These are phyloP conservation scores for Kobus ellipsiprymnus DNA, from an alignment of 2,113 vertebrate species.

Conservation along the genomic window DNA sequence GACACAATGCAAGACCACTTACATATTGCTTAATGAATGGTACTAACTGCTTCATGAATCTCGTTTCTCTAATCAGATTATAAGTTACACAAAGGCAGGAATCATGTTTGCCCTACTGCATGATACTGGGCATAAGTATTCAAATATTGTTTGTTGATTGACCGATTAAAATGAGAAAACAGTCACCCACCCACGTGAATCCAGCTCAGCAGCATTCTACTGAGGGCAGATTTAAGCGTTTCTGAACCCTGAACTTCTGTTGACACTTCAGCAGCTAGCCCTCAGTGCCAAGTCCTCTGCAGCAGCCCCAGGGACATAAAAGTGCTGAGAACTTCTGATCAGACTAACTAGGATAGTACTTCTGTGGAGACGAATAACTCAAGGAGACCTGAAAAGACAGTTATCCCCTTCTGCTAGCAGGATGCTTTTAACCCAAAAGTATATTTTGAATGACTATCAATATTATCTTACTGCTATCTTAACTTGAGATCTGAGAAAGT, in stretches of 20 bases:
- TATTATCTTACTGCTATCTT: neutral
- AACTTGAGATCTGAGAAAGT: neutral
- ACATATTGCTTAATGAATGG: neutral
- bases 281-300: neutral
- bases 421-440: neutral
- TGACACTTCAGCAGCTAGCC: neutral
- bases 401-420: neutral
- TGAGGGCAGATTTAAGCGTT: neutral
- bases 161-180: constrained; percentile 16
- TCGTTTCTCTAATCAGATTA: neutral
- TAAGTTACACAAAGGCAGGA: constrained; percentile 23
- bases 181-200: neutral
- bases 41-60: neutral
- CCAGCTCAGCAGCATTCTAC: neutral
- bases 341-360: neutral
- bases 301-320: neutral
- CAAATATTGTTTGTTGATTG: constrained; percentile 38
- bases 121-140: neutral
- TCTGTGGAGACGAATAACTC: neutral
- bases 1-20: neutral
- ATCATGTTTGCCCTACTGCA: neutral
- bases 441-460: neutral
- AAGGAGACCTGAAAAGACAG: neutral
- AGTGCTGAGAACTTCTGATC: neutral
- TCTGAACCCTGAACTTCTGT: neutral